Evolutionary conservation across 2,797 vertebrate genomes (phyloP), one percentile per base, ranked within the genome.

Genomic region (Cryptoprocta ferox): DNA sequence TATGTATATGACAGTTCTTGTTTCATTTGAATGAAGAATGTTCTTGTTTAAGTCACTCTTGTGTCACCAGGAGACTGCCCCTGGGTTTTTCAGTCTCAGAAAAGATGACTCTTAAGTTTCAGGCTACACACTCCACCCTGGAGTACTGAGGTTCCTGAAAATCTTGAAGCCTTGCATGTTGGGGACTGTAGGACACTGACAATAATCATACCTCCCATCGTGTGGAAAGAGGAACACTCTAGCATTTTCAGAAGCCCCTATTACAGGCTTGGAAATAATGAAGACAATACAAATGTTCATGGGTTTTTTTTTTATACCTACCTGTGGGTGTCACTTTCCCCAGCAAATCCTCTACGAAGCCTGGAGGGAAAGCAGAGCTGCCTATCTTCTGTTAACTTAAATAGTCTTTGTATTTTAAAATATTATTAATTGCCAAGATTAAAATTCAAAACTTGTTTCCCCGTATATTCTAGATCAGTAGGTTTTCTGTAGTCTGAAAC

Each of bases 401-500:
- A n/a, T 21, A 45, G 42, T 35, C 6, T 75, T 76, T 42, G 4
- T n/a, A 80, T 65, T 86, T 93, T 53, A 66, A 86, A 95, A 15
- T 61, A 87, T 35, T 82, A 10, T 75, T 93, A 85, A 82, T 48
- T 78, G 26, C 30, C 19, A 65, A 82, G 71, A 91, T 75, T 79
- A 94, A 89, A 93, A 94, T 86, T 83, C 73, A 86, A 86, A 71
- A 59, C 7, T 32, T 24, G 35, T 48, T 94, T 87, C 42, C 39
- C 24, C 83, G 30, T 78, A 88, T 73, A 66, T 93, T 90, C 32
- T 96, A 71, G 80, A 56, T 92, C 35, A 92, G 53, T 81, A 95
- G 24, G 14, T n/a, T 93, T 89, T 81, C 66, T 61, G 9, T 18
- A 88, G 21, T 39, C 45, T 80, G 73, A 92, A 95, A 84, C 8